Conservation (phyloP, 2,888 invertebrate genomes). For the Ceraclea dissimilis region DNA sequence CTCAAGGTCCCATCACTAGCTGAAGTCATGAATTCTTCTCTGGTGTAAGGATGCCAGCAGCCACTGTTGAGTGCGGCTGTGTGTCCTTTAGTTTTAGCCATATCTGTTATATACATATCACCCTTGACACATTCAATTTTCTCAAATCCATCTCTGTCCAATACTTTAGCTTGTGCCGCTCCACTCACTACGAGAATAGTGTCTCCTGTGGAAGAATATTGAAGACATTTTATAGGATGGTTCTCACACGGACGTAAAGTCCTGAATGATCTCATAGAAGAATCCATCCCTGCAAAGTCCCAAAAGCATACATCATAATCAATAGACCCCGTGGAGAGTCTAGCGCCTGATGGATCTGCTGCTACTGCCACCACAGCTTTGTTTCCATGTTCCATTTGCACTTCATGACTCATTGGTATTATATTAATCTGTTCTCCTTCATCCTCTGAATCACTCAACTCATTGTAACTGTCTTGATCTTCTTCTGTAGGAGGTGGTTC, state of each 20-base stretch:
- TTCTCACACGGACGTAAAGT: constrained; percentile 92
- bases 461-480: constrained; percentile 40
- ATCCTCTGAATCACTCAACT: constrained; percentile 44
- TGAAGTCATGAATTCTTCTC: constrained; percentile 91
- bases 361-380: constrained; percentile 87
- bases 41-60: constrained; percentile 87
- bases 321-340: constrained; percentile 83
- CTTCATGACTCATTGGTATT: constrained; percentile 71
- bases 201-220: constrained; percentile 93
- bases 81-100: constrained; percentile 91
- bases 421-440: constrained; percentile 47
- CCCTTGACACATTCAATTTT: constrained; percentile 90
- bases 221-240: constrained; percentile 83
- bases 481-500: constrained; percentile 29
- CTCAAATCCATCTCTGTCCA: constrained; percentile 92
- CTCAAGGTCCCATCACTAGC: constrained; percentile 90
- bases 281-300: constrained; percentile 99
- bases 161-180: constrained; percentile 84
- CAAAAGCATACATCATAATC: constrained; percentile 96
- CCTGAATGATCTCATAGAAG: constrained; percentile 82
- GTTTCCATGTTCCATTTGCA: constrained; percentile 79
- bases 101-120: constrained; percentile 92
- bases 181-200: constrained; percentile 88
- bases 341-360: constrained; percentile 90
- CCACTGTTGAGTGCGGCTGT: constrained; percentile 84